Conservation (phyloP, 2,888 invertebrate species). For the Conchocele bisecta region DNA sequence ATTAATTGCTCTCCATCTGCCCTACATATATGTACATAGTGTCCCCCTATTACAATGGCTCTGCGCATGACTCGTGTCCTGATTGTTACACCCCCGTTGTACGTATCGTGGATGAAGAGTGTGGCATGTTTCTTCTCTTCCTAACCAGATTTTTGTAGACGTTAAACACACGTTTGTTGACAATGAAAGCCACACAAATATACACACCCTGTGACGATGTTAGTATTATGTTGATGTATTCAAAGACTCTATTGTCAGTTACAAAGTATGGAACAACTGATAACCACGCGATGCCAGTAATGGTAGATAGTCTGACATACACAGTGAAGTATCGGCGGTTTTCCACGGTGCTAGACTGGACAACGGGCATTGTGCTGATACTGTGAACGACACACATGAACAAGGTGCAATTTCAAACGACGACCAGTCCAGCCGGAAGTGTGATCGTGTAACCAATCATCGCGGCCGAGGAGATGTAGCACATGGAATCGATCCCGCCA, state of each 20-base stretch:
- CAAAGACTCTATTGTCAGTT: not conserved
- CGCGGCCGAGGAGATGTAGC: not conserved
- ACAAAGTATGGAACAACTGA: not conserved
- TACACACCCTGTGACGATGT: too few species aligned
- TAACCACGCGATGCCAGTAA: conserved; percentile 4
- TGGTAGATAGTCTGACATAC: conserved; percentile 1
- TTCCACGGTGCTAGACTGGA: not conserved
- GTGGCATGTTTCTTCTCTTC: too few species aligned
- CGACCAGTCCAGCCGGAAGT: not conserved
- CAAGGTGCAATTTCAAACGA: not conserved
- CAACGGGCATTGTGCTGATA: not conserved
- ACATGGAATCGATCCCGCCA: not conserved
- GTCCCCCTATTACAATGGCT: too few species aligned
- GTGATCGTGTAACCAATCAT: conserved; percentile 6
- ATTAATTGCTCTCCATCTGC: too few species aligned
- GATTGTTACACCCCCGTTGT: too few species aligned
- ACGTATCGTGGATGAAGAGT: too few species aligned
- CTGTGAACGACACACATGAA: not conserved
- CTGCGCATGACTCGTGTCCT: too few species aligned
- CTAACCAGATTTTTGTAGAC: too few species aligned
- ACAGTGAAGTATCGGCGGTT: not conserved
- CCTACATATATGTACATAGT: too few species aligned
- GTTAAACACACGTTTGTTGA: too few species aligned
- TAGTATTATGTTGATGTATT: too few species aligned
- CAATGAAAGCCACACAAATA: too few species aligned